Evolutionary conservation across 2,797 vertebrate genomes (phyloP), one percentile per base, ranked within the genome.

Genomic region (Esox masquinongy): DNA sequence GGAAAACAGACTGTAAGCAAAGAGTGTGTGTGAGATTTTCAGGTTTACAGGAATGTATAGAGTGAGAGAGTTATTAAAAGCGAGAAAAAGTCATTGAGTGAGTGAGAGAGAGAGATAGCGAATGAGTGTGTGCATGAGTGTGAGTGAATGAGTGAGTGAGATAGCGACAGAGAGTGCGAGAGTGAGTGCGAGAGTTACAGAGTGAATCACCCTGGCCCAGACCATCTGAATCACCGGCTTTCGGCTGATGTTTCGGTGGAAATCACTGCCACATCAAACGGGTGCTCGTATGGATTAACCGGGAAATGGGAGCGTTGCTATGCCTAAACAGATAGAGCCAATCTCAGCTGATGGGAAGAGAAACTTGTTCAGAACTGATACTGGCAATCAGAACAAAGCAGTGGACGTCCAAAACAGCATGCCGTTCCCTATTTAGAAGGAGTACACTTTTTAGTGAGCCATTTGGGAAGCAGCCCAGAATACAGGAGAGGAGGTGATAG

Each of bases 251-350:
- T 70, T 81, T 74, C 64, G n/a, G 49, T 64, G 68, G 68, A 79
- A 86, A 63, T 26, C 85, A 74, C 43, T 59, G n/a, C 26, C 34
- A 24, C 80, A 80, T 79, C 69, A 80, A 77, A 74, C 26, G 2
- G 79, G 80, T 84, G 82, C 88, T 84, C 79, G 50, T 79, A 53
- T 79, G 87, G 87, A 87, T 90, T 87, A 88, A 78, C 75, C n/a
- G 2, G 26, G 31, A 29, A 53, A 31, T 77, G 74, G 84, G 78
- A 70, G 80, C 59, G 71, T 87, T 83, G 84, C 87, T 90, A 82
- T 74, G 43, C 39, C 59, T 68, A 66, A 82, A 87, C 80, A 77
- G 77, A 88, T 79, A 77, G 86, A 73, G 80, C 79, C 68, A 84
- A 84, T 82, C 83, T 86, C 79, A 73, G 83, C 83, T 78, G 64